These are phyloP conservation scores for Thera obeliscata DNA, from an alignment of 2,888 invertebrate genomes.

Conservation along the genomic window DNA sequence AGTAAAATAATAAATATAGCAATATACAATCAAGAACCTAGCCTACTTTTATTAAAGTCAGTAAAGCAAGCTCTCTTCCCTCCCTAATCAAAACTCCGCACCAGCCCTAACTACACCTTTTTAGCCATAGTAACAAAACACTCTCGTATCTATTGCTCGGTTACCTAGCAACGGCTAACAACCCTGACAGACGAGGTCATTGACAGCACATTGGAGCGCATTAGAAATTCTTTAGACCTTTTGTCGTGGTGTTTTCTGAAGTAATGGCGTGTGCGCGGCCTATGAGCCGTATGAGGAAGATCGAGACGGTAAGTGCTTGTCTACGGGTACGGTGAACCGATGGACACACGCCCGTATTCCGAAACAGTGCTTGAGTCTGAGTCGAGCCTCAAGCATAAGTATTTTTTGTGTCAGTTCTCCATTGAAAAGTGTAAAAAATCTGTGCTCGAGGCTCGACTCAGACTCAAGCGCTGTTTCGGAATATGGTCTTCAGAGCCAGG, in stretches of 20 bases:
- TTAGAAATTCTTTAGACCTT: slow-evolving; percentile 18
- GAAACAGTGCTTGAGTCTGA: not conserved
- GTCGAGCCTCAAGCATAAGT: too few species aligned
- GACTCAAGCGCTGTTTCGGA: too few species aligned
- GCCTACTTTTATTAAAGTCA: not conserved
- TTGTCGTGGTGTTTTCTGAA: slow-evolving; percentile 11
- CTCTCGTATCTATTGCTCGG: slow-evolving; percentile 25
- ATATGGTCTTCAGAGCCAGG: too few species aligned
- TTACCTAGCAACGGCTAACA: slow-evolving; percentile 41
- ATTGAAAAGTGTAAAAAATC: too few species aligned
- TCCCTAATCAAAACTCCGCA: not conserved
- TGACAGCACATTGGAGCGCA: slow-evolving; percentile 16
- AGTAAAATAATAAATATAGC: too few species aligned
- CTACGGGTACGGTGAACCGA: not conserved
- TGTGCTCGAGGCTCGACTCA: too few species aligned
- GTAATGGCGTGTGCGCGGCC: slow-evolving; percentile 61
- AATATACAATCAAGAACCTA: too few species aligned
- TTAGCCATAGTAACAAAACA: slow-evolving; percentile 17
- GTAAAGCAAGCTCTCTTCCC: not conserved
- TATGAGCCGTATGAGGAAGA: slow-evolving; percentile 72
- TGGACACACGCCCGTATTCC: too few species aligned
- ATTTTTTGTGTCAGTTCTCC: too few species aligned
- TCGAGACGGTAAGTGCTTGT: slow-evolving; percentile 62
- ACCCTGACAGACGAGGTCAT: slow-evolving; percentile 31
- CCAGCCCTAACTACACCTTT: not conserved